phyloP scores from a whole-genome alignment of 2,113 vertebrate genomes.

The Pan paniscus region DNA sequence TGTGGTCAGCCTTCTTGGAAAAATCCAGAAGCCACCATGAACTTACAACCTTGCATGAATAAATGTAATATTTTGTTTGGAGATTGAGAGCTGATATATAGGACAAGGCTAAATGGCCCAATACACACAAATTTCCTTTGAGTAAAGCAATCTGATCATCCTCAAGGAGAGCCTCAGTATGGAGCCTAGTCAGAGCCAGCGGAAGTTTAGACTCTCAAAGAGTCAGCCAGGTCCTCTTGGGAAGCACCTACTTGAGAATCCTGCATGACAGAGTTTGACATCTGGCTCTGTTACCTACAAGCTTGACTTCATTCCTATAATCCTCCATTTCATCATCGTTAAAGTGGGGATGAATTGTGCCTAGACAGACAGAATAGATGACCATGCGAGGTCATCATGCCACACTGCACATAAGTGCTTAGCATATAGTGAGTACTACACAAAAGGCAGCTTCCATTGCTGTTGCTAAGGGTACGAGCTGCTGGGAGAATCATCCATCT shows the following conservation, averaged over 20 bases:
- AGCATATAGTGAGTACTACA: not conserved
- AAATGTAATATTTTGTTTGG: not conserved
- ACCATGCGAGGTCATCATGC: not conserved
- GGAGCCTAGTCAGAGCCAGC: not conserved
- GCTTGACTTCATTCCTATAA: not conserved
- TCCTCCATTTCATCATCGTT: not conserved
- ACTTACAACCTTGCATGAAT: not conserved
- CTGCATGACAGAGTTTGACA: not conserved
- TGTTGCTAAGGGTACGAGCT: not conserved
- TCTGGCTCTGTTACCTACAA: not conserved
- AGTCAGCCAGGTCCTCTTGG: not conserved
- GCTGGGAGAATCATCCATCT: not conserved
- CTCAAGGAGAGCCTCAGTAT: not conserved
- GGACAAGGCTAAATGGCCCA: not conserved
- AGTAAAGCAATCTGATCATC: not conserved
- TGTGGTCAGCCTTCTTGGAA: not conserved
- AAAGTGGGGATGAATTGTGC: not conserved
- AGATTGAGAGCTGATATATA: not conserved
- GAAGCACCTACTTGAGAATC: not conserved
- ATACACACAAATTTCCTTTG: not conserved
- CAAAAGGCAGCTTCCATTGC: rapidly evolving
- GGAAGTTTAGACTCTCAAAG: not conserved
- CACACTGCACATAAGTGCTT: rapidly evolving
- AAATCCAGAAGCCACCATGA: not conserved
- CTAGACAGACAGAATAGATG: not conserved